Evolutionary conservation across 2,113 vertebrate genomes (phyloP).

Genomic region (Podarcis cretensis): DNA sequence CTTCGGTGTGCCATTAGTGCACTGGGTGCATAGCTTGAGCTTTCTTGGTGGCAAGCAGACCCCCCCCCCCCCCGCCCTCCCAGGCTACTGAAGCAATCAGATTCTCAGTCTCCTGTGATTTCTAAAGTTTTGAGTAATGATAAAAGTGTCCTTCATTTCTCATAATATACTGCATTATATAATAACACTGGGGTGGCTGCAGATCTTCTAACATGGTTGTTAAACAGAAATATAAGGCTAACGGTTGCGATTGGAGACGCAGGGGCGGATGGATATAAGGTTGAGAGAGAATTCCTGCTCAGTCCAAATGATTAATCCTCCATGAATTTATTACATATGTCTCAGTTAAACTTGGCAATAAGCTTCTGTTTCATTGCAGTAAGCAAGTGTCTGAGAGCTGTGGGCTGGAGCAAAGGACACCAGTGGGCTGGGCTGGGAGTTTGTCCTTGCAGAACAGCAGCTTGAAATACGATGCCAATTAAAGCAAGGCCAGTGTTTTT

Average conservation of each 20-base stretch:
- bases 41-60: background rate
- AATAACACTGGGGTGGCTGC: constrained; percentile 4
- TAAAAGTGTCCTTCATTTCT: background rate
- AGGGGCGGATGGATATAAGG: background rate
- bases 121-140: background rate
- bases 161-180: constrained; percentile 28
- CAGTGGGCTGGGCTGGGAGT: constrained; percentile 36
- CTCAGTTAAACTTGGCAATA: constrained; percentile 16
- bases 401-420: constrained; percentile 46
- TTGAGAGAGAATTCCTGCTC: background rate
- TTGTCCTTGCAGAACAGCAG: constrained; percentile 57
- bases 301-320: constrained; percentile 13
- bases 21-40: background rate
- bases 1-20: background rate
- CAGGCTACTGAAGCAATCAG: background rate
- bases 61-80: too few relatives aligned
- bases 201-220: constrained; percentile 37
- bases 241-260: background rate
- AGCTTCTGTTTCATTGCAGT: background rate
- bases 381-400: constrained; percentile 13
- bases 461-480: constrained; percentile 75
- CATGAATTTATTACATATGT: constrained; percentile 27
- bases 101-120: background rate
- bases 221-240: background rate
- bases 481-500: constrained; percentile 59